phyloP scores from a whole-genome alignment of 2,113 vertebrate species.

The Cheilinus undulatus region DNA sequence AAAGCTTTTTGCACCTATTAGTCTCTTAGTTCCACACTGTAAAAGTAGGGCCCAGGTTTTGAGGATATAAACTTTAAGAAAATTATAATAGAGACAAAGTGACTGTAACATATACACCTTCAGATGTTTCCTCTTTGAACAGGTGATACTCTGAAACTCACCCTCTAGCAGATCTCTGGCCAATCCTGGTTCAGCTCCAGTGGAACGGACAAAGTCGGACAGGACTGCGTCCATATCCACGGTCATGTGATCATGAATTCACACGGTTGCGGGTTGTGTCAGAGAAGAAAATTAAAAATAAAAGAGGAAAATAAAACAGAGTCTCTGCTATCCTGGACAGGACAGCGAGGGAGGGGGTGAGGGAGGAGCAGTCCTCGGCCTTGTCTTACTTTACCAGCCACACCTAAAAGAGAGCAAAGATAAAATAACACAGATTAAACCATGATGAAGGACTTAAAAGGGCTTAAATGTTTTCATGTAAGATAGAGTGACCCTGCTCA shows the following conservation, averaged over 20 bases:
- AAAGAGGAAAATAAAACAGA: conserved; percentile 11
- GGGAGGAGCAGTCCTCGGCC: conserved; percentile 32
- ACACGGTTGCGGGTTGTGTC: conserved; percentile 62
- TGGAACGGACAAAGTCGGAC: conserved; percentile 97
- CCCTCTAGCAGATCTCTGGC: conserved; percentile 96
- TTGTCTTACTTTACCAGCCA: conserved; percentile 43
- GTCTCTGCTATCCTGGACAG: conserved; percentile 19
- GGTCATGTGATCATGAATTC: conserved; percentile 91
- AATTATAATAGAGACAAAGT: not conserved
- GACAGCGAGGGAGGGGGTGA: conserved; percentile 1
- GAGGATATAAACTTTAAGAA: too few relatives aligned
- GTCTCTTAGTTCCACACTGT: not conserved
- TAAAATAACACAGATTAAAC: conserved; percentile 7
- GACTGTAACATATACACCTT: not conserved
- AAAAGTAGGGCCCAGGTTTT: not conserved
- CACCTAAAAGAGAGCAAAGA: conserved; percentile 57
- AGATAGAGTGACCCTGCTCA: conserved; percentile 7
- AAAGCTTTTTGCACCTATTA: not conserved
- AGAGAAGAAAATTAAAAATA: conserved; percentile 53
- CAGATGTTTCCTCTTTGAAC: not conserved
- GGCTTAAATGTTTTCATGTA: conserved; percentile 5
- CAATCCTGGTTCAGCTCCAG: conserved; percentile 97
- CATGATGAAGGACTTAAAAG: not conserved
- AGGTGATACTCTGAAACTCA: conserved; percentile 61
- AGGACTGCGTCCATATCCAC: conserved; percentile 97